Evolutionary conservation across 2,888 invertebrate species (phyloP).

Genomic region (Folsomia candida): DNA sequence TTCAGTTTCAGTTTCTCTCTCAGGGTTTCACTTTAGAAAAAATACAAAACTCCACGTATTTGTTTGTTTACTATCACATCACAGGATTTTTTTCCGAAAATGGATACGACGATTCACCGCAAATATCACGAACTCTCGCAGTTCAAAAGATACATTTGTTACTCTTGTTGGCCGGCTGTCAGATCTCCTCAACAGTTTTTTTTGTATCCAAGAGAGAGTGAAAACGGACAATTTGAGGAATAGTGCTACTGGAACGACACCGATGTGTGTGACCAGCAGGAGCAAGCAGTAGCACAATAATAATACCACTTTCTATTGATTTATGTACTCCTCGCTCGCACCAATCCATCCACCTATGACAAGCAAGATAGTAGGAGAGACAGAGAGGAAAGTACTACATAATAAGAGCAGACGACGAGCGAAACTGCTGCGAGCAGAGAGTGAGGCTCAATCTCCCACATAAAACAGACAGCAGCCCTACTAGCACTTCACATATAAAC

Average conservation of each 20-base stretch:
- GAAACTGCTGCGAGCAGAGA: no score
- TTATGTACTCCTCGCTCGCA: slow-evolving; percentile 13
- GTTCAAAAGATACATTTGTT: not conserved
- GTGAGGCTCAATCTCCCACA: not conserved
- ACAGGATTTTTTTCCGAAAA: no score
- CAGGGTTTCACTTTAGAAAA: no score
- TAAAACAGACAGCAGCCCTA: not conserved
- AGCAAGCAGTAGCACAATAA: slow-evolving; percentile 7
- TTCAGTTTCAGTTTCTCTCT: no score
- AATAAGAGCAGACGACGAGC: not conserved
- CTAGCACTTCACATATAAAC: not conserved
- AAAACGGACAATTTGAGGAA: not conserved
- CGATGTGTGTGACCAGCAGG: not conserved
- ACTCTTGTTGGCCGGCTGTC: no score
- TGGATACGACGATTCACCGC: not conserved
- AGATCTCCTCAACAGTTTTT: not conserved
- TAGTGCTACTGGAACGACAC: not conserved
- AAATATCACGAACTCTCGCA: not conserved
- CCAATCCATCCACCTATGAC: not conserved
- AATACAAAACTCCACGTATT: no score
- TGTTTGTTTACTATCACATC: no score
- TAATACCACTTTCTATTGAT: slow-evolving; percentile 10
- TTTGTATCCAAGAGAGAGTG: not conserved
- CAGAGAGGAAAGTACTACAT: not conserved
- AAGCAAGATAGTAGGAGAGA: not conserved